phyloP scores from a whole-genome alignment of 1,140 invertebrate genomes.

The Caerostris darwini region DNA sequence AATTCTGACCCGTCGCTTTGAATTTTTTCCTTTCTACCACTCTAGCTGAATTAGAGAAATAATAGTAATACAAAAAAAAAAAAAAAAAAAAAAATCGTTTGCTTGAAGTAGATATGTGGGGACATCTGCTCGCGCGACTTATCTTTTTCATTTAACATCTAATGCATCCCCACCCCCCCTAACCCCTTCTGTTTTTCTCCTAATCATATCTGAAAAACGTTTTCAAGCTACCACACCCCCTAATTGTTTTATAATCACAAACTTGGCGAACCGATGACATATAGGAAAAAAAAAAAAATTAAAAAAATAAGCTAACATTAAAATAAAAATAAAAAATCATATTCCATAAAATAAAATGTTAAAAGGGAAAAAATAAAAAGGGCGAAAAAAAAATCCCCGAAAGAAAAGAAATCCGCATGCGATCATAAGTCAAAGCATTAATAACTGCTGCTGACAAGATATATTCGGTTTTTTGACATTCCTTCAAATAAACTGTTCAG shows the following conservation, averaged over 20 bases:
- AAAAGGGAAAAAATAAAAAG: background rate
- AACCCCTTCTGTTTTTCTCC: slow-evolving; percentile 18
- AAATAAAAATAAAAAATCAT: slow-evolving; percentile 18
- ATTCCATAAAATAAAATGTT: slow-evolving; percentile 21
- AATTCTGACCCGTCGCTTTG: slow-evolving; percentile 47
- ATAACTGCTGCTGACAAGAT: slow-evolving; percentile 77
- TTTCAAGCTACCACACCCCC: slow-evolving; percentile 45
- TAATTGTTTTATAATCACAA: slow-evolving; percentile 78
- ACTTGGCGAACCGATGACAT: slow-evolving; percentile 52
- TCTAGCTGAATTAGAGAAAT: slow-evolving; percentile 60
- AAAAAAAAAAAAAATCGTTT: background rate
- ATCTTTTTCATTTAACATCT: slow-evolving; percentile 77
- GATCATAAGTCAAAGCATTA: slow-evolving; percentile 77
- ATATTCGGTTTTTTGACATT: slow-evolving; percentile 77
- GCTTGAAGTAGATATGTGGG: background rate
- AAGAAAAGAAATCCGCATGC: background rate
- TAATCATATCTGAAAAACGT: slow-evolving; percentile 72
- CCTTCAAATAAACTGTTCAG: slow-evolving; percentile 78
- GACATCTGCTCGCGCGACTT: slow-evolving; percentile 59
- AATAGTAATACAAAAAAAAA: slow-evolving; percentile 1
- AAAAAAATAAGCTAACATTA: slow-evolving; percentile 30
- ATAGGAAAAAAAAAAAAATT: background rate
- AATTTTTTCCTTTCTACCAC: slow-evolving; percentile 21
- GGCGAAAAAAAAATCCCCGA: background rate
- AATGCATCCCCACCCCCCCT: slow-evolving; percentile 34